Conservation (phyloP, 2,888 invertebrate genomes). For the Microctonus hyperodae region DNA sequence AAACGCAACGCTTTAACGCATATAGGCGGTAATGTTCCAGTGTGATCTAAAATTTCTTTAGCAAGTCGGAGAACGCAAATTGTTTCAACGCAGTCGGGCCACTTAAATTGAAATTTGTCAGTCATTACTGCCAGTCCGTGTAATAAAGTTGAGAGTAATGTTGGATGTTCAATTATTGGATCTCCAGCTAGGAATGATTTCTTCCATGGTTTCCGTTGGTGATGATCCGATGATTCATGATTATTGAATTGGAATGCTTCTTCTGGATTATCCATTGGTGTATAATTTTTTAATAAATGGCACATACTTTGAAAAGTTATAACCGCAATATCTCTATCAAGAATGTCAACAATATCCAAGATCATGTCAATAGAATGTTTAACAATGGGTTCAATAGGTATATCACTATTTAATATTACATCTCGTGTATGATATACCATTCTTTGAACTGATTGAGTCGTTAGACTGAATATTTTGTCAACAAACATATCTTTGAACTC, state of each 20-base stretch:
- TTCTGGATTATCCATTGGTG: constrained; percentile 35
- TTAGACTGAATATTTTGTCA: constrained; percentile 69
- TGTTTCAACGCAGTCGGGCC: constrained; percentile 81
- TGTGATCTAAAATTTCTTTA: constrained; percentile 66
- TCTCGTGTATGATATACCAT: constrained; percentile 70
- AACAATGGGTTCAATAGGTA: constrained; percentile 61
- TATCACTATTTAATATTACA: constrained; percentile 59
- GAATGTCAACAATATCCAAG: constrained; percentile 67
- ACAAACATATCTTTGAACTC: constrained; percentile 69
- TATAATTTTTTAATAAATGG: constrained; percentile 56
- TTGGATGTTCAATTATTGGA: constrained; percentile 62
- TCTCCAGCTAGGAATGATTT: constrained; percentile 57
- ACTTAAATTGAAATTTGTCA: constrained; percentile 75
- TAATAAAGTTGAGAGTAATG: constrained; percentile 72
- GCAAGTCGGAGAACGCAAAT: constrained; percentile 70
- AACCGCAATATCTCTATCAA: constrained; percentile 59
- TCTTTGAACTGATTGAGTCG: constrained; percentile 71
- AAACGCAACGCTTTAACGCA: constrained; percentile 76
- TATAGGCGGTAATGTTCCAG: constrained; percentile 66
- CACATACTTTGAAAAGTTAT: constrained; percentile 58
- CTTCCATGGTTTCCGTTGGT: constrained; percentile 37
- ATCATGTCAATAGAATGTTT: constrained; percentile 63
- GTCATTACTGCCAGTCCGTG: constrained; percentile 73
- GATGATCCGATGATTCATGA: constrained; percentile 34
- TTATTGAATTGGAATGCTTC: not conserved